Evolutionary conservation across 2,797 vertebrate genomes (phyloP), one percentile per base, ranked within the genome.

Genomic region (Xerus rutilus): DNA sequence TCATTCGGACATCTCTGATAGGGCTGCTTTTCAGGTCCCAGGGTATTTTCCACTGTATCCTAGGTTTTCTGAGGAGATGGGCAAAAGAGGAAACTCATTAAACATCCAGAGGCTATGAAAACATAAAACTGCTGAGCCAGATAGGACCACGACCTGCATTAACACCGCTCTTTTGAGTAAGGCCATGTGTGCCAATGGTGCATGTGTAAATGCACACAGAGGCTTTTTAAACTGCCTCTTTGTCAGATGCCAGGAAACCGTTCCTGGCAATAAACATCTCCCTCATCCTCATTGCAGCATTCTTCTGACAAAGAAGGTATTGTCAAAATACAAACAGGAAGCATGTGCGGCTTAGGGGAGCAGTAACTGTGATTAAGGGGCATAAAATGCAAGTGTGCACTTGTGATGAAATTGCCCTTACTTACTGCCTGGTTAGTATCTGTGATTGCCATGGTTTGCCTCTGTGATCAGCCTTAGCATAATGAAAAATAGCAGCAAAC

Each of bases 401-500:
- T 97, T 94, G 89, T 92, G 86, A 96, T 86, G 64, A 96, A 87
- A 95, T 88, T 91, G 89, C 94, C 96, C 89, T 88, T 91, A 54
- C 89, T 96, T 89, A 76, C 62, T 1, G 13, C 95, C 95, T 88
- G 94, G 94, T 96, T 96, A 95, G 96, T 67, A 35, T 83, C 89
- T 89, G 84, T 86, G 96, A 94, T 94, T 87, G 96, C 86, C 89
- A 67, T 0, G 5, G 86, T 45, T 69, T 85, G 93, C 93, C 64
- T 94, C 89, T 89, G 92, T 91, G 91, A 96, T 84, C 79, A 79
- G 59, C 67, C 86, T 94, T 92, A 95, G 89, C 49, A 47, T 93
- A 96, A 96, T 95, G 93, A 96, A 89, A 94, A 96, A 69, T 32
- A 88, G 87, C 96, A 93, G 95, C 93, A 85, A 96, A 92, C 43